Conservation (phyloP, 2,113 vertebrate genomes). For the Salvelinus sp. region DNA sequence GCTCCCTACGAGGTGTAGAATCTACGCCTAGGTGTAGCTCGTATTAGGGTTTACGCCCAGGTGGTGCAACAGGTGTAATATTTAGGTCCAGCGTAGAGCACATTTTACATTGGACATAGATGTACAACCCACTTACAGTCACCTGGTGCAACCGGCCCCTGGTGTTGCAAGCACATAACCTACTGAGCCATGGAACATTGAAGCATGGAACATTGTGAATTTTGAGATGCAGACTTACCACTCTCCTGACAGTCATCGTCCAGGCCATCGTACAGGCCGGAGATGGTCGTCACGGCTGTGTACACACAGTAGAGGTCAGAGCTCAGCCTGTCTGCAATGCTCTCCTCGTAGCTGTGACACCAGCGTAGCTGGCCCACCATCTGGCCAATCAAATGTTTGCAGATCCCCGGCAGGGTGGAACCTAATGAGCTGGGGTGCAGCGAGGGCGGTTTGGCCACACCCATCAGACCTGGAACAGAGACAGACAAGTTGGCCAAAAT, state of each 20-base stretch:
- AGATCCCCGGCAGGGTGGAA: constrained; percentile 81
- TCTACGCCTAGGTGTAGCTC: too few relatives aligned
- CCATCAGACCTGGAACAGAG: constrained; percentile 72
- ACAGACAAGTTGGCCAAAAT: neutral
- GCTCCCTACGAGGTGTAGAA: too few relatives aligned
- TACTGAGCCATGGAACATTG: too few relatives aligned
- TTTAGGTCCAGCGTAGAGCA: too few relatives aligned
- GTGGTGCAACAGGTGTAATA: too few relatives aligned
- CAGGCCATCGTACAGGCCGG: constrained; percentile 79
- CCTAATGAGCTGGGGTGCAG: constrained; percentile 59
- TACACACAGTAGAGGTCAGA: constrained; percentile 72
- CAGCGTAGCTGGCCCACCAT: constrained; percentile 75
- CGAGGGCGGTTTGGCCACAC: constrained; percentile 64
- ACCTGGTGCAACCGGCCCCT: too few relatives aligned
- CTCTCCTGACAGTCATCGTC: constrained; percentile 87
- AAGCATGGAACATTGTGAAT: too few relatives aligned
- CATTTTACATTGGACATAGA: too few relatives aligned
- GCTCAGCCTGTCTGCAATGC: constrained; percentile 77
- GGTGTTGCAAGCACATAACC: too few relatives aligned
- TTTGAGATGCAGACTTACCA: constrained; percentile 70
- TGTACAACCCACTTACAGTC: too few relatives aligned
- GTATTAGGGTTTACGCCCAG: too few relatives aligned
- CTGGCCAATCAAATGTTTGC: constrained; percentile 83
- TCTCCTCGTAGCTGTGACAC: constrained; percentile 65
- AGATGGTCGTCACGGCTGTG: constrained; percentile 71